Base-by-base conservation (phyloP, 2,113 vertebrate species). In the Caranx ignobilis region DNA sequence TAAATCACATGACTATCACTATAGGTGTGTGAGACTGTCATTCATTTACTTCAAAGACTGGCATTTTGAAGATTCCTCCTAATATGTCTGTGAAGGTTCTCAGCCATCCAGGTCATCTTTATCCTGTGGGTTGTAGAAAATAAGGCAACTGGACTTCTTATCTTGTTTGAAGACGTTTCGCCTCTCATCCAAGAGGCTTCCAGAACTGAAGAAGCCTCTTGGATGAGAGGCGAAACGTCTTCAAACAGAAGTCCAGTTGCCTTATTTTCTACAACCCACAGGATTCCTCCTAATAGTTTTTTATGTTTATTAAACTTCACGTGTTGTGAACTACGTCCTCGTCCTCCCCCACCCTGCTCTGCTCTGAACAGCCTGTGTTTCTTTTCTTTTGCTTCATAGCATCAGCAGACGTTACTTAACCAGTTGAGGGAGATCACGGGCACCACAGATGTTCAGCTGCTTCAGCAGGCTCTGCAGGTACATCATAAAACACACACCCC, bases 391-490 rank as follows among this genome's bases (percentile, higher is more conserved):
- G 50, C 45, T 26, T 76, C 71, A 64, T 69, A 99, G 97, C 97
- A 99, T 93, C 97, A 98, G 84, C 98, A 99, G 92, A 99, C 97
- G 0, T 96, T 99, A 95, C 93, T 99, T 92, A 99, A 99, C 95
- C 98, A 99, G 87, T 92, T 99, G 87, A 96, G 96, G 87, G 98
- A 99, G 93, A 97, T 99, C 83, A 99, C 98, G 0, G 98, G 98
- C 79, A 98, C 98, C 90, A 99, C 97, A 93, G 98, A 99, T 63
- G 87, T 97, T 77, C 97, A 98, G 92, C 96, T 99, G 74, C 95
- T 99, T 18, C 98, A 99, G 72, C 97, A 99, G 91, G 98, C 98
- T 39, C 93, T 99, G 82, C 98, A 99, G 97, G 98, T 99, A 94
- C 83, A 83, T 43, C 41, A 15, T 55, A 3, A 43, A 34, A 54